Percentiles rank a stretch among this genome's conserved stretches.
Conservation (phyloP, 2,888 invertebrate species). For the Hemistola chrysoprasaria region DNA sequence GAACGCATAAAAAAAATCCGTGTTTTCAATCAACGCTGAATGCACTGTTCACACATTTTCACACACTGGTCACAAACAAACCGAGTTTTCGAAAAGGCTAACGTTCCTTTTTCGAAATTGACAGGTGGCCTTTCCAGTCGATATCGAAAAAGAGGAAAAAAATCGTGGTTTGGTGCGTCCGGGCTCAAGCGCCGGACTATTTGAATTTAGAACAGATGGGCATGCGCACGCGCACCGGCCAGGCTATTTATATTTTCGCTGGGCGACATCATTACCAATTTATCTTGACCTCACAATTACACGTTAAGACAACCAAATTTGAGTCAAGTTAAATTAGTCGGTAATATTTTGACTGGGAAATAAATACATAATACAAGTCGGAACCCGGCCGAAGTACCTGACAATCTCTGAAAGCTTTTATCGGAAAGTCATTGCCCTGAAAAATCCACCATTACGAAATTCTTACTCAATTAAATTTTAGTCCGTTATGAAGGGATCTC, state of each 20-base stretch:
- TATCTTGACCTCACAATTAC: conserved; percentile 31
- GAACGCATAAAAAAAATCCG: conserved; percentile 48
- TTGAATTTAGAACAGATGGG: conserved; percentile 63
- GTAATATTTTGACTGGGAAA: conserved; percentile 48
- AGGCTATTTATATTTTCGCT: conserved; percentile 67
- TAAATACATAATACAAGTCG: conserved; percentile 38
- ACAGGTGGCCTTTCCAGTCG: conserved; percentile 73
- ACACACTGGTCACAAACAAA: conserved; percentile 47
- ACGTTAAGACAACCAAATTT: not conserved
- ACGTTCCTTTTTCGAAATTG: conserved; percentile 28
- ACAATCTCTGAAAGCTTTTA: conserved; percentile 3
- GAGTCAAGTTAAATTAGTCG: conserved; percentile 16
- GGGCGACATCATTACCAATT: conserved; percentile 49
- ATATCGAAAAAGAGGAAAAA: conserved; percentile 41
- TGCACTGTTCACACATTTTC: conserved; percentile 73
- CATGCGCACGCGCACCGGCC: conserved; percentile 49
- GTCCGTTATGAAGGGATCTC: no score
- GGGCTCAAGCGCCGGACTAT: conserved; percentile 64
- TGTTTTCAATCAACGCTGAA: conserved; percentile 53
- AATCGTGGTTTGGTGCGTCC: conserved; percentile 54
- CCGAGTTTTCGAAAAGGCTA: conserved; percentile 24
- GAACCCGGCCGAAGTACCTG: conserved; percentile 40
- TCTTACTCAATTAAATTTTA: no score
- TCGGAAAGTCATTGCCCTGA: conserved; percentile 9
- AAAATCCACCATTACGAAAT: not conserved